These are phyloP conservation scores for Piprites chloris DNA, from an alignment of 2,113 vertebrate genomes.

Conservation along the genomic window DNA sequence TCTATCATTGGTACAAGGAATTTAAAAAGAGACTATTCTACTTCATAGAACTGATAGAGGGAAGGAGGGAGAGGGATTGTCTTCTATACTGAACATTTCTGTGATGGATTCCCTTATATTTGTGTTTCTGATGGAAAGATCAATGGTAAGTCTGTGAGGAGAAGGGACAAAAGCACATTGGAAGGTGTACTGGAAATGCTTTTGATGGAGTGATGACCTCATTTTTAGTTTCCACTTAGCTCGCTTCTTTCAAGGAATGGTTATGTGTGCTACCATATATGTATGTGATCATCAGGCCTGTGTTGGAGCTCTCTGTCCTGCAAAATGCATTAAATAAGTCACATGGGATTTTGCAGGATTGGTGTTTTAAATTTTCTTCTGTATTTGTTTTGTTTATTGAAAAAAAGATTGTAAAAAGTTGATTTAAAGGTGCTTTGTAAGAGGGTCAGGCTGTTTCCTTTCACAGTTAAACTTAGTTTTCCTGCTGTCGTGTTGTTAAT, in stretches of 20 bases:
- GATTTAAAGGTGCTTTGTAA: neutral
- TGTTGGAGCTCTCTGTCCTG: neutral
- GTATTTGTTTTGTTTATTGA: neutral
- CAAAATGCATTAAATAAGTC: neutral
- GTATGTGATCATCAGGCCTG: neutral
- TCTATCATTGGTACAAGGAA: neutral
- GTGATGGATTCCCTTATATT: accelerated
- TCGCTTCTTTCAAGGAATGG: neutral
- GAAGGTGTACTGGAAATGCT: neutral
- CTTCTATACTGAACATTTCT: neutral
- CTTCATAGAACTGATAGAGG: neutral
- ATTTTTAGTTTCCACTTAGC: neutral
- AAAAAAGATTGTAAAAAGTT: neutral
- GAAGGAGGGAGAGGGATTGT: neutral
- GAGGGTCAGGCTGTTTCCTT: neutral
- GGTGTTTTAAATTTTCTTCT: neutral
- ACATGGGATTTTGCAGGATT: neutral
- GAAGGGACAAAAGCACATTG: neutral
- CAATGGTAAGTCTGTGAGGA: neutral
- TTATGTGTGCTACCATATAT: neutral
- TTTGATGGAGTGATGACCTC: neutral
- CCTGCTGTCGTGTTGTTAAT: neutral
- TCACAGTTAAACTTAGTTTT: neutral
- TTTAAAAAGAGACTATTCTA: neutral
- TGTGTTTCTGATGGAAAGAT: neutral